Conservation (phyloP, 2,797 vertebrate genomes). For the Gymnoscopelus microlampas region DNA sequence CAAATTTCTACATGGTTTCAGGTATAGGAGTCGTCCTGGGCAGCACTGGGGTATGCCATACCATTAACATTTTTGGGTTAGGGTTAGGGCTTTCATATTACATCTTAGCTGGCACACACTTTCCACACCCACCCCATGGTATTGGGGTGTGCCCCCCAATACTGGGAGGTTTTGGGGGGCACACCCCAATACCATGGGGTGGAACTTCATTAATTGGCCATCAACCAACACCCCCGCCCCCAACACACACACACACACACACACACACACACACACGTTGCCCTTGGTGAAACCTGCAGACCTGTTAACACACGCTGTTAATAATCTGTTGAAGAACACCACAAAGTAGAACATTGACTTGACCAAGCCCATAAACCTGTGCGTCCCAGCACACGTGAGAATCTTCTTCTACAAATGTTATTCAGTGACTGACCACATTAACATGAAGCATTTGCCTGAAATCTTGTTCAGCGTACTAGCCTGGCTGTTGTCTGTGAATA, state of each 20-base stretch:
- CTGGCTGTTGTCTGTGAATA: too few species aligned
- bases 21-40: too few species aligned
- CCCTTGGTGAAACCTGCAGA: conserved; percentile 18
- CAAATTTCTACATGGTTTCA: too few species aligned
- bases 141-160: not conserved
- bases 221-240: not conserved
- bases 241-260: not conserved
- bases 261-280: not conserved
- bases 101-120: too few species aligned
- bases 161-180: not conserved
- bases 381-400: not conserved
- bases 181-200: not conserved
- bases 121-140: not conserved
- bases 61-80: too few species aligned
- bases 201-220: conserved; percentile 17
- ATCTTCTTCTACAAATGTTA: conserved; percentile 21
- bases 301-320: not conserved
- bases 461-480: too few species aligned
- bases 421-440: conserved; percentile 10
- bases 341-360: conserved; percentile 25
- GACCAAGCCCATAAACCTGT: not conserved
- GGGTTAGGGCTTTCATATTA: too few species aligned
- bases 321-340: not conserved
- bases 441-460: not conserved
- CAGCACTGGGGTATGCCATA: too few species aligned